Conservation (phyloP, 92 coral and sea anemone genomes). For the Epizoanthus ramosus region DNA sequence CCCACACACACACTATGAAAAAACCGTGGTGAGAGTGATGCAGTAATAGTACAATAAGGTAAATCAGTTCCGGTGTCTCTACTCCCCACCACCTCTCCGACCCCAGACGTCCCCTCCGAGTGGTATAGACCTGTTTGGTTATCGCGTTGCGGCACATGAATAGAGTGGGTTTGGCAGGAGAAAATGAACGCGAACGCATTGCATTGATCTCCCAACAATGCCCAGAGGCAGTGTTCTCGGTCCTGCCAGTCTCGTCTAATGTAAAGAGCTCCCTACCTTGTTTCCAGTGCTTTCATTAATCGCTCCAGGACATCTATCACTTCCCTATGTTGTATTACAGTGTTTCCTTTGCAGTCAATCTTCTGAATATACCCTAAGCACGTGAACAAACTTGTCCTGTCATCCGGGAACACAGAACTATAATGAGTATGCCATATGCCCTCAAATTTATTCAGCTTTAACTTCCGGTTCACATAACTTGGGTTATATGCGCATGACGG, state of each 20-base stretch:
- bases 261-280: constrained; percentile 21
- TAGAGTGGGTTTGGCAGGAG: too few relatives aligned
- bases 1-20: too few relatives aligned
- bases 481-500: constrained; percentile 56
- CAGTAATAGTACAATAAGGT: too few relatives aligned
- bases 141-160: too few relatives aligned
- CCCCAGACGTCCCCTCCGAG: too few relatives aligned
- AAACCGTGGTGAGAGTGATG: too few relatives aligned
- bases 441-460: constrained; percentile 56
- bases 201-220: too few relatives aligned
- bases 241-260: neutral
- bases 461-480: constrained; percentile 39
- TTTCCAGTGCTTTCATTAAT: constrained; percentile 35
- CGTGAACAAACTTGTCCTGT: constrained; percentile 62
- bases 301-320: constrained; percentile 48
- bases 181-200: too few relatives aligned
- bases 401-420: constrained; percentile 76
- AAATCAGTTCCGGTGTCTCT: too few relatives aligned
- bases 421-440: constrained; percentile 78
- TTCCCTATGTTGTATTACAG: constrained; percentile 50
- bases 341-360: constrained; percentile 73
- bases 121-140: too few relatives aligned
- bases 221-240: too few relatives aligned
- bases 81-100: too few relatives aligned
- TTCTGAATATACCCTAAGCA: constrained; percentile 65